Base-by-base conservation (phyloP, 2,113 vertebrate genomes). In the Cygnus buccinator region DNA sequence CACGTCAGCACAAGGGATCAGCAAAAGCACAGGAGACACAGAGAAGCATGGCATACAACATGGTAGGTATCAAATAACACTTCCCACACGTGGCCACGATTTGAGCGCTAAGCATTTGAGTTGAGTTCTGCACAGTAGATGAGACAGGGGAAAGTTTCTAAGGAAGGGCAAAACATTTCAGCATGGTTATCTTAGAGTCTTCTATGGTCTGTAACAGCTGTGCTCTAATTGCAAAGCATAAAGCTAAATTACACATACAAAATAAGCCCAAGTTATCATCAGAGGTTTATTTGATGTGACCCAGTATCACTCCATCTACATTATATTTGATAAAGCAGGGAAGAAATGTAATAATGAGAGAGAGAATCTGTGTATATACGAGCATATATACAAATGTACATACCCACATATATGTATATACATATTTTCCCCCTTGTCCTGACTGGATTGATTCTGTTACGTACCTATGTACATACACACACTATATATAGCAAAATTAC, bases 261-360 rank as follows among this genome's bases (percentile, higher is more conserved):
- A 83, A 50, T 29, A 66, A 58, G 25, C 8, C 31, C 1, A n/a
- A 68, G 21, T 33, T 50, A 54, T 10, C 57, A 26, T n/a, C 70
- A 25, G 11, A 16, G 21, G 46, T 66, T 87, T 35, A 46, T 82
- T 11, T 67, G 28, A 37, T 26, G 14, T 10, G 33, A 73, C 12
- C 10, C 63, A 72, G 52, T 29, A 71, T 28, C 20, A 66, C 25
- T 39, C 12, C 74, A 93, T 13, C 55, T 39, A 62, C 23, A 29
- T 10, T 3, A 1, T 11, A 41, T 7, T 58, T 8, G 54, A 43
- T 22, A 66, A 0, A 2, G 22, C 5, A 2, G 13, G 2, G 3
- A 66, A 5, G 6, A 91, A 46, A 16, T 3, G 21, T 4, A 70
- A 13, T 22, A 74, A 44, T 44, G 44, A 44, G 44, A 44, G 44